Base-by-base conservation (phyloP, 2,888 invertebrate genomes). In the Dromius quadrimaculatus region DNA sequence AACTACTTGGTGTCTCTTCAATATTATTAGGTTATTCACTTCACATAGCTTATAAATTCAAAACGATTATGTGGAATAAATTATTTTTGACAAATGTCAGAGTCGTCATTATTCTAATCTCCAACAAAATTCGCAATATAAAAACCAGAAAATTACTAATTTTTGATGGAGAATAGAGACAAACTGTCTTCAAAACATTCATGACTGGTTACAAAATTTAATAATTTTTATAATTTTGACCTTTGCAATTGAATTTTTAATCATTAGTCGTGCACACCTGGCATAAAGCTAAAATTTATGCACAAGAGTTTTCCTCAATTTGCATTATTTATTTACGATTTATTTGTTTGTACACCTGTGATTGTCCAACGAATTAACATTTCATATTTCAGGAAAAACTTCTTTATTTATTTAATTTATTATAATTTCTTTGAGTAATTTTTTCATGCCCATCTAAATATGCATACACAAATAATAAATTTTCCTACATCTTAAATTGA, bases 151-250 rank as follows among this genome's bases (percentile, higher is more conserved):
- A 28, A 54, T 22, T 20, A 22, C 6, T 61, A 61, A 61, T 61
- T 61, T 61, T 28, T 54, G 15, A 28, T 54, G 50, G 41, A 15
- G 32, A 61, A 41, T 41, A 13, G 20, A 38, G 38, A 11, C 13
- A 19, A 34, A 4, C 28, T 28, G 28, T 38, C 38, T 19, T 38
- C 15, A 41, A 19, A 36, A 59, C 34, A 59, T 41, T 62, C 38
- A 23, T 28, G 43, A 63, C 63, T 43, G 50, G 50, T 36, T 64
- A 64, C 50, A 47, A 64, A 64, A 64, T 38, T 47, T 64, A 45
- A 64, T 64, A 64, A 63, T 64, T 64, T 64, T 64, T 64, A 64
- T 50, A 36, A 64, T 17, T 64, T 45, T 50, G 64, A 64, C 64
- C 64, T 64, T 64, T 64, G 47, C 50, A 47, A 47, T 47, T 64